These are phyloP conservation scores for Synaphobranchus kaupii DNA, from an alignment of 2,797 vertebrate species.

Conservation along the genomic window DNA sequence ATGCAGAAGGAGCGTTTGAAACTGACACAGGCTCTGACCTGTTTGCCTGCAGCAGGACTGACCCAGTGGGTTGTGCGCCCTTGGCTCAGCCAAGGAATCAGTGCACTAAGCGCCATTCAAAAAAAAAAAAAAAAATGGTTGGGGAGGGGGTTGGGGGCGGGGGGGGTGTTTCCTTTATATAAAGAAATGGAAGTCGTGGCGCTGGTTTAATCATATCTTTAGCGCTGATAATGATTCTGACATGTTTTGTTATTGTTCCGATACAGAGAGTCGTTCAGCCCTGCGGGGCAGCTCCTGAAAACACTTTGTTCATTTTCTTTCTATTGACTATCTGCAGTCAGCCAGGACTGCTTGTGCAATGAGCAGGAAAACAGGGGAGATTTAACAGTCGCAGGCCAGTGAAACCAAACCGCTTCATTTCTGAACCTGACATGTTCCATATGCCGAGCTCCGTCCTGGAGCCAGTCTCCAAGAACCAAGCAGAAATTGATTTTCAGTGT, in stretches of 20 bases:
- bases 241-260: slow-evolving; percentile 74
- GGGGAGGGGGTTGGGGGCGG: slow-evolving; percentile 1
- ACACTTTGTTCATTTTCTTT: slow-evolving; percentile 74
- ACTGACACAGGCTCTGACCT: neutral
- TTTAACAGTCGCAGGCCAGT: slow-evolving; percentile 70
- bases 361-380: slow-evolving; percentile 76
- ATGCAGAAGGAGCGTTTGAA: neutral
- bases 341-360: slow-evolving; percentile 72
- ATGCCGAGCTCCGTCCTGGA: slow-evolving; percentile 45
- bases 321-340: slow-evolving; percentile 74
- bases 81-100: slow-evolving; percentile 60
- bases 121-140: slow-evolving; percentile 47
- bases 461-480: slow-evolving; percentile 34
- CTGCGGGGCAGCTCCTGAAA: slow-evolving; percentile 71
- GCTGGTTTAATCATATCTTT: slow-evolving; percentile 66
- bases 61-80: neutral
- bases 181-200: slow-evolving; percentile 11
- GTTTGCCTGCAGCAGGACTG: neutral
- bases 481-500: slow-evolving; percentile 53
- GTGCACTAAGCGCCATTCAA: slow-evolving; percentile 62
- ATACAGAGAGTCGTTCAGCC: slow-evolving; percentile 74
- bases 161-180: slow-evolving; percentile 18
- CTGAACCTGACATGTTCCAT: slow-evolving; percentile 57
- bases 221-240: slow-evolving; percentile 79
- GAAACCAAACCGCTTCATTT: slow-evolving; percentile 70